phyloP scores from a whole-genome alignment of 1,140 invertebrate genomes.

The Littorina saxatilis region DNA sequence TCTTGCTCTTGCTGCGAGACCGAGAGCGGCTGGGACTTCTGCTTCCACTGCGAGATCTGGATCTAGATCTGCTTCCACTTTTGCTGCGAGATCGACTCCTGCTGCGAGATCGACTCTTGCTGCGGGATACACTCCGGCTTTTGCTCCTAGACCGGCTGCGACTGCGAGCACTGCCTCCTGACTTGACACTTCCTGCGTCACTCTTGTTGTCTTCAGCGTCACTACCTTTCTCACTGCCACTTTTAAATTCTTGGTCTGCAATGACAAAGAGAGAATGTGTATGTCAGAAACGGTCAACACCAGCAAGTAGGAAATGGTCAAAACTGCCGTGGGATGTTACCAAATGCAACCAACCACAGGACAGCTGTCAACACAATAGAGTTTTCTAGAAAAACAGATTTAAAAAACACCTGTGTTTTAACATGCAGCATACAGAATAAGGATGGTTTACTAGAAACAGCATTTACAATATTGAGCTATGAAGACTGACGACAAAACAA shows the following conservation, averaged over 20 bases:
- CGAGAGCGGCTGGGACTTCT: slow-evolving; percentile 48
- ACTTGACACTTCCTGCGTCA: slow-evolving; percentile 54
- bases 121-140: slow-evolving; percentile 48
- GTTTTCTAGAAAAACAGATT: too few species aligned
- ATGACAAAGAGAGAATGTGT: neutral
- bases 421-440: too few species aligned
- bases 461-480: too few species aligned
- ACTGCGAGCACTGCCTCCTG: slow-evolving; percentile 45
- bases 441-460: too few species aligned
- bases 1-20: slow-evolving; percentile 54
- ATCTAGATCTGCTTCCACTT: slow-evolving; percentile 39
- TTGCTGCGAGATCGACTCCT: slow-evolving; percentile 47
- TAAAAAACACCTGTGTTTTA: too few species aligned
- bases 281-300: too few species aligned
- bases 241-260: slow-evolving; percentile 50
- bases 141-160: slow-evolving; percentile 45
- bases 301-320: too few species aligned
- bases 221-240: slow-evolving; percentile 48
- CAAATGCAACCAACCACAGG: too few species aligned
- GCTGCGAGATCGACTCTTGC: slow-evolving; percentile 47
- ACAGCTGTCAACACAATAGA: too few species aligned
- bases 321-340: too few species aligned
- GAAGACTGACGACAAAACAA: too few species aligned
- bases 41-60: slow-evolving; percentile 35
- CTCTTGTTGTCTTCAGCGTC: slow-evolving; percentile 48